Base-by-base conservation (phyloP, 2,797 vertebrate species). In the Erithacus rubecula region DNA sequence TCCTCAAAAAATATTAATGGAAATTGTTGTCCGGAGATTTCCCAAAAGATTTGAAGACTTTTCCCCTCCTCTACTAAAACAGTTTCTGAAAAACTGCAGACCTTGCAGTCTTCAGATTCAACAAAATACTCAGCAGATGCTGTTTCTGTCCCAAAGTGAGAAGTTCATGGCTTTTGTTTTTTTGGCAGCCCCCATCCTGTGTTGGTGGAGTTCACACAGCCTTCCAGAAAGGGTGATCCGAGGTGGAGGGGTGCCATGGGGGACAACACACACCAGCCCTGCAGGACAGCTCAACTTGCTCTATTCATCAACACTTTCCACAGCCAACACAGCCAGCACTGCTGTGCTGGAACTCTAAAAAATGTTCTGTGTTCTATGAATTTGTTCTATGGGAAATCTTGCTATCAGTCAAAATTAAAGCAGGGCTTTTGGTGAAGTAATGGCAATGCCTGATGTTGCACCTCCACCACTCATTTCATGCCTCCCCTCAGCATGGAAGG, bases 1-100 rank as follows among this genome's bases (percentile, higher is more conserved):
- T 97, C 89, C 92, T 95, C 89, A 90, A 96, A 97, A 90, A 89
- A 67, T 88, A 85, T 83, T 96, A 97, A 96, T 96, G 96, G 94
- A 97, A 98, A 97, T 94, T 60, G 55, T 60, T 94, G 51, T 83
- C 87, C 49, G 1, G 93, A 96, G 92, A 96, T 95, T 97, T 98
- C 96, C 96, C 97, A 76, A 95, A 96, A 96, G 96, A 96, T 80
- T 83, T 96, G 41, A 94, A 70, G 81, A 92, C 84, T 53, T 96
- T 96, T 86, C 68, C 80, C 58, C 77, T 75, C 46, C 86, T 92
- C 56, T 89, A 89, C 86, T 91, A 82, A 88, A 96, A 85, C 15
- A 94, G 79, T 88, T 64, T 64, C 83, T 94, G 70, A 96, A 95
- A 95, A 96, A 92, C 63, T 94, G 87, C 81, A 97, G 95, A 77